Conservation (phyloP, 2,797 vertebrate species). For the Falco peregrinus region DNA sequence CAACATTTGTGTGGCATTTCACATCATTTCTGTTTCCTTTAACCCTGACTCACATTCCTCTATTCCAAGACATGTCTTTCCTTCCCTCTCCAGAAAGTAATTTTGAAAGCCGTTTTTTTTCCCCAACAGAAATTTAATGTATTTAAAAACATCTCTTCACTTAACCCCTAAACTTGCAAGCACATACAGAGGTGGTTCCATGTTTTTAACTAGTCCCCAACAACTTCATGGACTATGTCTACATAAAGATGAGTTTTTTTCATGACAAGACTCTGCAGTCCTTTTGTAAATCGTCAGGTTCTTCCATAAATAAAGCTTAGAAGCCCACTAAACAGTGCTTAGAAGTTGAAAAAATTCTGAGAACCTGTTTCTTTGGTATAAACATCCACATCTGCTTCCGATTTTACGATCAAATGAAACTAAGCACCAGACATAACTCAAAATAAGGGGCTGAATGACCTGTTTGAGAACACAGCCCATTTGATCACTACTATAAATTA, state of each 20-base stretch:
- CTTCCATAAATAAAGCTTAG: background rate
- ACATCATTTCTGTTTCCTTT: background rate
- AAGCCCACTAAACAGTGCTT: background rate
- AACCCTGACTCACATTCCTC: background rate
- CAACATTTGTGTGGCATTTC: background rate
- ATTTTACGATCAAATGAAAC: conserved; percentile 6
- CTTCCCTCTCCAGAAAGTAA: background rate
- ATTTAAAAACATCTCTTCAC: background rate
- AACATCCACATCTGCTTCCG: background rate
- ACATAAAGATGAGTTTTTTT: background rate
- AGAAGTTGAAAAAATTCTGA: background rate
- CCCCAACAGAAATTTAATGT: background rate
- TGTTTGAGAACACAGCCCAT: background rate
- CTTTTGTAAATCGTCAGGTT: background rate
- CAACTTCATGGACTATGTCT: background rate
- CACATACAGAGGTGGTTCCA: background rate
- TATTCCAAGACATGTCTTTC: background rate
- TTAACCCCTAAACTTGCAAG: background rate
- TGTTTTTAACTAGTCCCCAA: background rate
- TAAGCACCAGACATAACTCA: background rate
- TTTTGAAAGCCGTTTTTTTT: background rate
- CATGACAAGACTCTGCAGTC: background rate
- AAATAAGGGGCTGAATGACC: background rate
- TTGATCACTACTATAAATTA: background rate
- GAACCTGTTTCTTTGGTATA: background rate